Evolutionary conservation across 1,140 invertebrate species (phyloP).

Genomic region (Anastrepha obliqua): DNA sequence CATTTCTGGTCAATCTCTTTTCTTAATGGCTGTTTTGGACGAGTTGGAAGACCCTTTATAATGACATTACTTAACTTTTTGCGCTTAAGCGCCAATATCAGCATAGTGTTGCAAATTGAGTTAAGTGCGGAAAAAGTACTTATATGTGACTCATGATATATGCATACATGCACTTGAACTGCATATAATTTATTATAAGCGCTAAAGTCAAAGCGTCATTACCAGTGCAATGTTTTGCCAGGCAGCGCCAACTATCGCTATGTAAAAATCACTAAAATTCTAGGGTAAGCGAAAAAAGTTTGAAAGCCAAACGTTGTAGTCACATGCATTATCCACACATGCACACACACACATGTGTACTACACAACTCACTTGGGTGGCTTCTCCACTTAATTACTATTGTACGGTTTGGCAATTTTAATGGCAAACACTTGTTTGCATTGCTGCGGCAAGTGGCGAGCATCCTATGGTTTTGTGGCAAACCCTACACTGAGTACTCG

Average conservation of each 20-base stretch:
- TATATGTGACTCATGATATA: conserved; percentile 12
- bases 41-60: neutral
- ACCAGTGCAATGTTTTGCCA: conserved; percentile 6
- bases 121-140: neutral
- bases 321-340: neutral
- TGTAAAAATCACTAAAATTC: neutral
- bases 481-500: neutral
- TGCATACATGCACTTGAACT: conserved; percentile 2
- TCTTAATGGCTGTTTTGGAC: no score
- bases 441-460: conserved; percentile 3
- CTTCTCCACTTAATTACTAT: conserved; percentile 29
- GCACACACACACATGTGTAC: neutral
- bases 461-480: neutral
- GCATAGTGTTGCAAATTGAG: neutral
- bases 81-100: neutral
- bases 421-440: conserved; percentile 52
- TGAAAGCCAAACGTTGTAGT: conserved; percentile 40
- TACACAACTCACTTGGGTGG: neutral
- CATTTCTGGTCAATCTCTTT: no score
- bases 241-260: neutral
- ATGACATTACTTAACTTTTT: neutral
- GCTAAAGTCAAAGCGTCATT: conserved; percentile 33
- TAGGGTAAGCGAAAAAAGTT: neutral
- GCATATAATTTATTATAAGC: conserved; percentile 25
- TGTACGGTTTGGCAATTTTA: conserved; percentile 44